These are phyloP conservation scores for Arctocebus calabarensis DNA, from an alignment of 2,797 vertebrate species.

Conservation along the genomic window DNA sequence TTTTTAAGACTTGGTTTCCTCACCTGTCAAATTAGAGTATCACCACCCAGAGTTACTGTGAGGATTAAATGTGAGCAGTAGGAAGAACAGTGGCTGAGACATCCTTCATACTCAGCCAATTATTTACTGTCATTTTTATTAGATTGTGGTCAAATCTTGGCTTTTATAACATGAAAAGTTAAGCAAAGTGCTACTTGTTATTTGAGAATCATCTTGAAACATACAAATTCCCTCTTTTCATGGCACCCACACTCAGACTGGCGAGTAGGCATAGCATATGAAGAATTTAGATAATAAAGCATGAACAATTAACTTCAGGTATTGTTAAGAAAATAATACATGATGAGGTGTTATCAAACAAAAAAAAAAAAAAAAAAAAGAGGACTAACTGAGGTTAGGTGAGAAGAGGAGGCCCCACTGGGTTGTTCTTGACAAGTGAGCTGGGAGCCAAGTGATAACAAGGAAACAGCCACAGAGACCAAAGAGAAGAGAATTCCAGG, in stretches of 20 bases:
- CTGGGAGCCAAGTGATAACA: background rate
- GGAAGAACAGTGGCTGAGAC: background rate
- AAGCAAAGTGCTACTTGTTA: background rate
- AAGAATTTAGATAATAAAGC: conserved; percentile 43
- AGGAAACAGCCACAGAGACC: background rate
- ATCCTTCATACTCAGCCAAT: background rate
- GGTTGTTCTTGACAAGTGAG: background rate
- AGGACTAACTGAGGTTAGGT: background rate
- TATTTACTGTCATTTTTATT: background rate
- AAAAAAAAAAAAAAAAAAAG: conserved; percentile 21
- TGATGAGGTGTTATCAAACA: background rate
- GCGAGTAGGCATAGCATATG: background rate
- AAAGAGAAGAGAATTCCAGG: background rate
- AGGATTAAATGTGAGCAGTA: background rate
- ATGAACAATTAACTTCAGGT: background rate
- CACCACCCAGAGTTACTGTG: background rate
- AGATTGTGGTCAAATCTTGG: background rate
- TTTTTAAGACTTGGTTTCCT: conserved; percentile 12
- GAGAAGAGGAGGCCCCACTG: background rate
- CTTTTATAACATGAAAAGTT: background rate
- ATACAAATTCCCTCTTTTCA: background rate
- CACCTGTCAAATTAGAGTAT: background rate
- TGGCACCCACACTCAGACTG: background rate
- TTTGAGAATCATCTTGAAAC: background rate
- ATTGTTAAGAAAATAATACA: conserved; percentile 29